Conservation (phyloP, 2,113 vertebrate species). For the Microcebus murinus region DNA sequence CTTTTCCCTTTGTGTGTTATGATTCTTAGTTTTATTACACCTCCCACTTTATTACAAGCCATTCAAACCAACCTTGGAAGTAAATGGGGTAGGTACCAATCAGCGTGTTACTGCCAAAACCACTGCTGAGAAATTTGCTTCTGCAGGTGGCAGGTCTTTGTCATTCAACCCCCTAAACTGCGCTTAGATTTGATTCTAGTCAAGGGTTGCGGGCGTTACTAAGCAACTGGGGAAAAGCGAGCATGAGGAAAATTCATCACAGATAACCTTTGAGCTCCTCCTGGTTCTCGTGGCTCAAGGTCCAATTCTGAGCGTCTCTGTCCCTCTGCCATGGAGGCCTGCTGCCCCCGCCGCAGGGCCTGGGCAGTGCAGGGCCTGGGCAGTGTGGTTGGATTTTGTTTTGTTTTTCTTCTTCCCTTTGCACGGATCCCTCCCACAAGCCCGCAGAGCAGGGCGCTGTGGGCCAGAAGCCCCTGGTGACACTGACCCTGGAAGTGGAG, state of each 20-base stretch:
- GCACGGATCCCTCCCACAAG: neutral
- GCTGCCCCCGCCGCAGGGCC: accelerated
- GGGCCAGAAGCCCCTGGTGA: neutral
- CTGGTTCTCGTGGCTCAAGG: neutral
- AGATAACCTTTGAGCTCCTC: neutral
- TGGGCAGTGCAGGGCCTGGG: neutral
- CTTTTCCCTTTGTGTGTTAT: neutral
- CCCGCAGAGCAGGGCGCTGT: neutral
- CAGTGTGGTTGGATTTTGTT: neutral
- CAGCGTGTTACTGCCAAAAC: neutral
- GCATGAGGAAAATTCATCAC: neutral
- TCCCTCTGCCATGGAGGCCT: neutral
- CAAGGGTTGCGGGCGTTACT: neutral
- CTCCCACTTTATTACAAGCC: neutral
- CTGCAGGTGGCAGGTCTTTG: neutral
- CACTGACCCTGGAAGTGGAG: conserved; percentile 94
- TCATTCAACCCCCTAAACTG: neutral
- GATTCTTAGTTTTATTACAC: neutral
- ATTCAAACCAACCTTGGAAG: neutral
- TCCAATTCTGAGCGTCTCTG: neutral
- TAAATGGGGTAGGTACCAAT: neutral
- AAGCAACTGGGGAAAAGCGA: neutral
- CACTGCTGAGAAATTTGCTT: neutral
- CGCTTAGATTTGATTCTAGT: neutral
- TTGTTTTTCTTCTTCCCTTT: neutral